phyloP scores from a whole-genome alignment of 2,888 invertebrate genomes.

The Deilephila elpenor region DNA sequence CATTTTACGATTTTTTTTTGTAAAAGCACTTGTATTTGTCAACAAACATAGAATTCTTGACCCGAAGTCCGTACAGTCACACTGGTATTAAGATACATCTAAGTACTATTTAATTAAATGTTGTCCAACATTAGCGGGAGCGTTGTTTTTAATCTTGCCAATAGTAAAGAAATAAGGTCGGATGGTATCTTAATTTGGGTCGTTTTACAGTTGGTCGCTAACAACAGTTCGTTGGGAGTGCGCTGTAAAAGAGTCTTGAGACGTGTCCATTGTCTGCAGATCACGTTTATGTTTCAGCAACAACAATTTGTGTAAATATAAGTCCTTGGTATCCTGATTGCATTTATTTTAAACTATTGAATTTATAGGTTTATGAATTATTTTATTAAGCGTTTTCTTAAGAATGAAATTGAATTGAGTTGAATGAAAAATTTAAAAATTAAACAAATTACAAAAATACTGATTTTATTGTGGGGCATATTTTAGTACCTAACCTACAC shows the following conservation, averaged over 20 bases:
- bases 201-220: not conserved
- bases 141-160: constrained; percentile 3
- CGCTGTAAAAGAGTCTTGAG: not conserved
- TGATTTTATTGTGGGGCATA: too few species aligned
- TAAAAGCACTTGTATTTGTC: too few species aligned
- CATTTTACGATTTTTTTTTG: too few species aligned
- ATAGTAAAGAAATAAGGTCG: constrained; percentile 1
- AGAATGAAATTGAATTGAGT: too few species aligned
- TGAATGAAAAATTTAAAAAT: too few species aligned
- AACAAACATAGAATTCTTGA: too few species aligned
- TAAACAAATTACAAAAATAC: too few species aligned
- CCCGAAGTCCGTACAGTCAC: too few species aligned
- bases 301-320: not conserved
- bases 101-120: not conserved
- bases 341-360: not conserved
- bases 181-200: not conserved
- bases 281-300: not conserved
- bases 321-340: not conserved
- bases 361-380: too few species aligned
- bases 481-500: too few species aligned
- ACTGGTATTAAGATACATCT: not conserved
- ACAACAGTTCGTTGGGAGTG: not conserved
- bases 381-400: too few species aligned
- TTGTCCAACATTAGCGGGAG: not conserved
- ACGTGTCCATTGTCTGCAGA: not conserved